Evolutionary conservation across 2,113 vertebrate species (phyloP).

Genomic region (Phalacrocorax brasilianus): DNA sequence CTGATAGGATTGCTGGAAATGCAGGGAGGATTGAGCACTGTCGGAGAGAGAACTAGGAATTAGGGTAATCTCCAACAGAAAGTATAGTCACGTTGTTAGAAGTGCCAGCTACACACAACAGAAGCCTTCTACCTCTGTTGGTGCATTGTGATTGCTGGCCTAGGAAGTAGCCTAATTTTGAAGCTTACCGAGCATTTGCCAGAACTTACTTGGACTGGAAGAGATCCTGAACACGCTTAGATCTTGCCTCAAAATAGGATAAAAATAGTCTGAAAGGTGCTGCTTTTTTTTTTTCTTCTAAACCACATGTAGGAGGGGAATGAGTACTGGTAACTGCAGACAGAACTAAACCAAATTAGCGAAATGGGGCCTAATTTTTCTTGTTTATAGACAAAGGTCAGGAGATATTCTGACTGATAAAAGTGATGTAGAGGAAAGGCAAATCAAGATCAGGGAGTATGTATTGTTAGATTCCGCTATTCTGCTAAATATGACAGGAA

Average conservation of each 20-base stretch:
- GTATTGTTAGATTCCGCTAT: not conserved
- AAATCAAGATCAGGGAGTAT: not conserved
- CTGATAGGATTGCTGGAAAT: not conserved
- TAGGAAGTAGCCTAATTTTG: not conserved
- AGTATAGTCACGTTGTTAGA: not conserved
- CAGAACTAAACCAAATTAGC: not conserved
- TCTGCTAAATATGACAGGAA: not conserved
- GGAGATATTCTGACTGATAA: not conserved
- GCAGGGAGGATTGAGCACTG: not conserved
- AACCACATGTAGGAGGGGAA: not conserved
- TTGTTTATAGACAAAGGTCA: not conserved
- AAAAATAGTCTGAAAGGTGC: not conserved
- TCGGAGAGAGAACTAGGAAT: not conserved
- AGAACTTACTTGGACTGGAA: not conserved
- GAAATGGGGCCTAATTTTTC: not conserved
- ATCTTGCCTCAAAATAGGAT: not conserved
- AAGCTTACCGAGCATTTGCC: not conserved
- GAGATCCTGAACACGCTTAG: not conserved
- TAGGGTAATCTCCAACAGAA: not conserved
- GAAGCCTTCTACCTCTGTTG: not conserved
- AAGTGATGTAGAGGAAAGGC: not conserved
- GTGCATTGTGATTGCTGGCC: not conserved
- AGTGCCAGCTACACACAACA: not conserved
- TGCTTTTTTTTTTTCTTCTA: not conserved
- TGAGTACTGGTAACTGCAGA: not conserved